Percentiles rank a stretch among this genome's conserved stretches.
Evolutionary conservation across 2,888 invertebrate genomes (phyloP).

Genomic region (Drosophila pseudotakahashii): DNA sequence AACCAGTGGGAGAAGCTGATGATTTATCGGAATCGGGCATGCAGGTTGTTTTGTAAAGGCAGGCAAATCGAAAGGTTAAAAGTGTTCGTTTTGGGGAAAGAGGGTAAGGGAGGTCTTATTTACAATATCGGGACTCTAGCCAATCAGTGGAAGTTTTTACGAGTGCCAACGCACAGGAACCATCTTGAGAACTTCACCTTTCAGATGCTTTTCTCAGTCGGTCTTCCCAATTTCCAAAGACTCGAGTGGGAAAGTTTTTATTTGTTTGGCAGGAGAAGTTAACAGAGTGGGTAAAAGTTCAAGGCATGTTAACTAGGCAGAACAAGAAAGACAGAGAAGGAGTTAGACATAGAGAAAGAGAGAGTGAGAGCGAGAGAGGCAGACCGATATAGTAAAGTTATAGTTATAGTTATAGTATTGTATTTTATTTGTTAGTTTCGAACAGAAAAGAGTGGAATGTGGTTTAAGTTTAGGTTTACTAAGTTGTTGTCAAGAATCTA

Average conservation of each 20-base stretch:
- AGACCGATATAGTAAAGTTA: constrained; percentile 14
- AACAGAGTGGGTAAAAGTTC: constrained; percentile 39
- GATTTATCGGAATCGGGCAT: constrained; percentile 14
- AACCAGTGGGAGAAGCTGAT: constrained; percentile 3
- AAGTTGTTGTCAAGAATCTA: constrained; percentile 22
- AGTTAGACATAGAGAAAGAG: constrained; percentile 16
- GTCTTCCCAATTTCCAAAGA: constrained; percentile 49
- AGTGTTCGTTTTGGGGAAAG: not conserved
- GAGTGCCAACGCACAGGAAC: constrained; percentile 18
- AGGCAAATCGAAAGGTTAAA: constrained; percentile 22
- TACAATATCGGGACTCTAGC: constrained; percentile 19
- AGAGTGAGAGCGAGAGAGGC: constrained; percentile 16
- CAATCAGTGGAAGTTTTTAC: constrained; percentile 20
- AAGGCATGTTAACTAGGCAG: constrained; percentile 39
- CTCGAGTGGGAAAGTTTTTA: constrained; percentile 41
- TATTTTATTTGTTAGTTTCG: not conserved
- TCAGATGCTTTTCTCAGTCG: constrained; percentile 17
- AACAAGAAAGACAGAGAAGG: constrained; percentile 19
- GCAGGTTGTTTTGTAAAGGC: constrained; percentile 24
- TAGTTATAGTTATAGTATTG: not conserved
- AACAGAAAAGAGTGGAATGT: constrained; percentile 4
- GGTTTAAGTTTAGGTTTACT: not conserved
- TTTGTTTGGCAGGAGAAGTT: constrained; percentile 29
- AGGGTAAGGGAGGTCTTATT: constrained; percentile 8
- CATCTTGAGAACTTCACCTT: constrained; percentile 25